phyloP scores from a whole-genome alignment of 2,888 invertebrate genomes.

The Autographa gamma region DNA sequence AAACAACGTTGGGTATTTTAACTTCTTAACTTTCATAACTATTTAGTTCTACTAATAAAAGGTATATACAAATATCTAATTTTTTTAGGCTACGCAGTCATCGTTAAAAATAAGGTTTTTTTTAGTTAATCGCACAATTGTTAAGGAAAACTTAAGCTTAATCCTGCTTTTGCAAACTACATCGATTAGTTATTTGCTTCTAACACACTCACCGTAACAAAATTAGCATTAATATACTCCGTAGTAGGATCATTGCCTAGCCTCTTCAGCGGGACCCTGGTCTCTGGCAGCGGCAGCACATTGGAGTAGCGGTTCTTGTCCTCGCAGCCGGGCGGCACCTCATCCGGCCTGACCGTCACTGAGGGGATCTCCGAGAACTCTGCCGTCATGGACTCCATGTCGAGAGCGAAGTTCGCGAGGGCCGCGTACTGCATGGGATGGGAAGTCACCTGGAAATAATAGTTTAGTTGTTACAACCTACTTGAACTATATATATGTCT shows the following conservation, averaged over 20 bases:
- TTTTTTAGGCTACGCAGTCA: no score
- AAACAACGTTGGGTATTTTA: no score
- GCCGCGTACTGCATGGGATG: conserved; percentile 94
- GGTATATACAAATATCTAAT: no score
- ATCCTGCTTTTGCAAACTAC: no score
- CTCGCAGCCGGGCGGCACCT: conserved; percentile 96
- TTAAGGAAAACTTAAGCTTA: no score
- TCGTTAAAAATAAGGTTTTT: no score
- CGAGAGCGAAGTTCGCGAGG: conserved; percentile 92
- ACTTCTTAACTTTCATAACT: no score
- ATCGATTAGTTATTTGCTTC: no score
- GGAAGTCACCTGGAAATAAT: conserved; percentile 87
- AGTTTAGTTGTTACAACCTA: not conserved
- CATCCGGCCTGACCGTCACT: conserved; percentile 93
- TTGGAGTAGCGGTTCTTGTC: conserved; percentile 97
- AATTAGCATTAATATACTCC: conserved; percentile 98
- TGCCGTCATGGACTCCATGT: conserved; percentile 92
- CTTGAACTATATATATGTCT: not conserved
- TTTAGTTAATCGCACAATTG: no score
- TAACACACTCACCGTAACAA: conserved; percentile 92
- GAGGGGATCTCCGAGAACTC: conserved; percentile 95
- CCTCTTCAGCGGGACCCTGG: conserved; percentile 93
- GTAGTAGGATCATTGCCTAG: conserved; percentile 93
- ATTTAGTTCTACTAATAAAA: no score
- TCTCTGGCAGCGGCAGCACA: conserved; percentile 97